These are phyloP conservation scores for Diploptera punctata DNA, from an alignment of 2,888 invertebrate species.

Conservation along the genomic window DNA sequence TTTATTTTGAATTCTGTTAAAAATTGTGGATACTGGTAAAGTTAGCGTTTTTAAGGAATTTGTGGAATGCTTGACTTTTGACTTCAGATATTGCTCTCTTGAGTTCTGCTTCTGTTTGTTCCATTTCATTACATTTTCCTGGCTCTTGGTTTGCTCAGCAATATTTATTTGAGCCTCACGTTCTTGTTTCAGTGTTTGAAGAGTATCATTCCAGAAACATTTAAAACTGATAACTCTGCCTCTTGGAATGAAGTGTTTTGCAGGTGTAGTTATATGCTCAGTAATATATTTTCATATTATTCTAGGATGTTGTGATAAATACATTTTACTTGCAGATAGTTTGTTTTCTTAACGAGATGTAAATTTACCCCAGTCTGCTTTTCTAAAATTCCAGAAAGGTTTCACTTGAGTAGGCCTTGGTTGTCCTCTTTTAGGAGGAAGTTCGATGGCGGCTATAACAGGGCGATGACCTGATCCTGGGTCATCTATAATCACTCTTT, in stretches of 20 bases:
- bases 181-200: background rate
- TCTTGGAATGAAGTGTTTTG: background rate
- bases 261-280: background rate
- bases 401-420: background rate
- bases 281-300: background rate
- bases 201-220: background rate
- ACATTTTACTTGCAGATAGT: too few relatives aligned
- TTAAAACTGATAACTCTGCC: background rate
- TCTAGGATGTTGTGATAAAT: too few relatives aligned
- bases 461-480: background rate
- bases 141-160: too few relatives aligned
- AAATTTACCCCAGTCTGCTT: background rate
- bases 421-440: background rate
- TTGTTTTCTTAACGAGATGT: background rate
- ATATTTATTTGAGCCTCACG: background rate
- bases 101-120: too few relatives aligned
- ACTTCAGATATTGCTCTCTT: background rate
- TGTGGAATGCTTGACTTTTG: background rate
- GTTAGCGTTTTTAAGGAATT: background rate
- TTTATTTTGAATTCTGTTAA: background rate
- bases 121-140: too few relatives aligned
- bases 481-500: too few relatives aligned
- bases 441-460: background rate
- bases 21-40: background rate
- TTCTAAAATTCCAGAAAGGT: background rate